Evolutionary conservation across 2,888 invertebrate species (phyloP), one percentile per base, ranked within the genome.

Genomic region (Branchipolynoe longqiensis): DNA sequence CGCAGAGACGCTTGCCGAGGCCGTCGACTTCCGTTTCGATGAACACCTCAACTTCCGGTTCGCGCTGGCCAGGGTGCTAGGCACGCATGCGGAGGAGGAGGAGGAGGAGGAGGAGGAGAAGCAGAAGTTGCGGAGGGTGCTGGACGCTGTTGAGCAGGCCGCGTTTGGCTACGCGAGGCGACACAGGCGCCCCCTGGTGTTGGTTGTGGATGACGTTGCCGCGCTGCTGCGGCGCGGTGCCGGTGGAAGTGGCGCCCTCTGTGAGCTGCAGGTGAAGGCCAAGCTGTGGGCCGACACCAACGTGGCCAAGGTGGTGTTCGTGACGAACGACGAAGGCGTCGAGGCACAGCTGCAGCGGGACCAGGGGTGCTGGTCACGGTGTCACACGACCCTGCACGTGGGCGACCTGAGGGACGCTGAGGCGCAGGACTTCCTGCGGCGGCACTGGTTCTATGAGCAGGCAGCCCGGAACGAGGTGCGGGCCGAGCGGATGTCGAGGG

Each of bases 211-310:
- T 73, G 87, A 85, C 56, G 56, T 87, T 12, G 82, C 85, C 54
- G 0, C 18, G 22, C 54, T 89, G 18, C 12, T 48, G 8, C 6
- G 69, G 41, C n/a, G 82, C n/a, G 74, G 82, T 59, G 86, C 86
- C 18, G 83, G 74, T 36, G n/a, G n/a, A n/a, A 84, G 87, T 31
- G n/a, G 3, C 6, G 38, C 82, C 8, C 36, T 83, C 8, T 33
- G 38, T 33, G 2, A 62, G 6, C 25, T 78, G 14, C 88, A 89
- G 82, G 85, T 83, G 25, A 89, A 89, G 69, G 89, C 89, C 18
- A 89, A 88, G 62, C 64, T 89, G 25, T 89, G 89, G 89, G 87
- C 89, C 6, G 89, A 89, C 78, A 74, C 87, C 73, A 88, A 89
- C 82, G 86, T 88, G 1, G 87, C 81, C 31, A 89, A 89, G 73